Base-by-base conservation (phyloP, 2,888 invertebrate genomes). In the Mallateleia sp. region DNA sequence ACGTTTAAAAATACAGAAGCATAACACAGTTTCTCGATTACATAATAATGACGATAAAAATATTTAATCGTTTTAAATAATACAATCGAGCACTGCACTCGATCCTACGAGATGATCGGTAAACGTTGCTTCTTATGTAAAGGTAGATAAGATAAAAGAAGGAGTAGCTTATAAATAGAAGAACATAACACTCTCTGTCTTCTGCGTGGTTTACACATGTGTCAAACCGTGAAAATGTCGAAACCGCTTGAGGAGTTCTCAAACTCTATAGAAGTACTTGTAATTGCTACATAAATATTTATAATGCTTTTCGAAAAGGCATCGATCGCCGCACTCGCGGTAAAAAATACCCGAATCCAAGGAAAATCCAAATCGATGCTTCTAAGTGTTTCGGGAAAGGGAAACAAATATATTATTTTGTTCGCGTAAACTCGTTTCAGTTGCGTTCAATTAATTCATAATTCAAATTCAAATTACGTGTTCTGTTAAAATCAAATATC, bases 181-280 rank as follows among this genome's bases (percentile, higher is more conserved):
- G 66, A 79, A 74, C 85, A 69, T 85, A 85, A 85, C 85, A 74
- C 54, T 56, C 66, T 56, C 66, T 34, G 79, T 62, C 62, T 74
- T 69, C n/a, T n/a, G n/a, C n/a, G n/a, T n/a, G 42, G 85, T 85
- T 79, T 80, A 80, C 80, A 85, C 85, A 75, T 85, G 80, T 71
- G 85, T 85, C 85, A 80, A 80, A 78, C 24, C 42, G 72, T 56
- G 74, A 50, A 84, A 58, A 79, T 66, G 78, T 74, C 62, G 84
- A 85, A 79, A 80, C 75, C 22, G 64, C 67, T 64, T 50, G 75
- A 66, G 69, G 22, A 56, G 69, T 45, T 75, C 58, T 80, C 54
- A 66, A 64, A 80, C 69, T 47, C 78, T 47, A 28, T 66, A 67
- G 52, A 56, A 77, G 64, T 79, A 56, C 79, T 75, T 62, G 74